Evolutionary conservation across 37 sponge, comb jelly and placozoan genomes (phyloP).

Genomic region (Aphrocallistes beatrix): DNA sequence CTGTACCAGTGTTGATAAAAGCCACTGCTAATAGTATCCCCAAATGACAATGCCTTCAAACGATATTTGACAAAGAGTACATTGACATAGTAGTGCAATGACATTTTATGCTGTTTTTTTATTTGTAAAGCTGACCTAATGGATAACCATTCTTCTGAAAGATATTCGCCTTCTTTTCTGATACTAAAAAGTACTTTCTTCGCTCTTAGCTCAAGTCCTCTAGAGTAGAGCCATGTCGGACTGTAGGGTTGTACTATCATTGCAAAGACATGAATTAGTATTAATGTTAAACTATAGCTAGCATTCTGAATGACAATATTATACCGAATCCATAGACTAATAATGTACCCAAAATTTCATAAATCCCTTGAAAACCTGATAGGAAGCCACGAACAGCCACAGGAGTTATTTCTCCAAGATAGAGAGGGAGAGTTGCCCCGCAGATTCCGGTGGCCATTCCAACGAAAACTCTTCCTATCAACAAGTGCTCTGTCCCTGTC

Average conservation of each 20-base stretch:
- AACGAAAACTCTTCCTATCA: background rate
- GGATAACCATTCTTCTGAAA: background rate
- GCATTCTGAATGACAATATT: background rate
- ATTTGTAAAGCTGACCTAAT: background rate
- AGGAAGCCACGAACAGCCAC: background rate
- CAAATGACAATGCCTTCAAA: background rate
- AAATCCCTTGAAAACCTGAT: background rate
- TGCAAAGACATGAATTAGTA: background rate
- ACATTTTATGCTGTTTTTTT: background rate
- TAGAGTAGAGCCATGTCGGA: background rate
- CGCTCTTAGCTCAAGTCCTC: background rate
- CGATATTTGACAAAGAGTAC: background rate
- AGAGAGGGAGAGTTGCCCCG: background rate
- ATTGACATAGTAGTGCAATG: background rate
- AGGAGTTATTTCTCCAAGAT: background rate
- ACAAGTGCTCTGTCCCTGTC: background rate
- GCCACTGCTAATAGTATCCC: background rate
- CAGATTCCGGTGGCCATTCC: background rate
- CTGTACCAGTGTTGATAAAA: background rate
- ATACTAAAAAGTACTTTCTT: background rate
- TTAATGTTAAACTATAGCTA: background rate
- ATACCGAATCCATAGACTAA: background rate
- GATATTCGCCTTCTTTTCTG: background rate
- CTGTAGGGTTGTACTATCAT: background rate
- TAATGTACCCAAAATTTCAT: background rate